phyloP scores from a whole-genome alignment of 2,113 vertebrate species.

The Chlorodrepanis virens region DNA sequence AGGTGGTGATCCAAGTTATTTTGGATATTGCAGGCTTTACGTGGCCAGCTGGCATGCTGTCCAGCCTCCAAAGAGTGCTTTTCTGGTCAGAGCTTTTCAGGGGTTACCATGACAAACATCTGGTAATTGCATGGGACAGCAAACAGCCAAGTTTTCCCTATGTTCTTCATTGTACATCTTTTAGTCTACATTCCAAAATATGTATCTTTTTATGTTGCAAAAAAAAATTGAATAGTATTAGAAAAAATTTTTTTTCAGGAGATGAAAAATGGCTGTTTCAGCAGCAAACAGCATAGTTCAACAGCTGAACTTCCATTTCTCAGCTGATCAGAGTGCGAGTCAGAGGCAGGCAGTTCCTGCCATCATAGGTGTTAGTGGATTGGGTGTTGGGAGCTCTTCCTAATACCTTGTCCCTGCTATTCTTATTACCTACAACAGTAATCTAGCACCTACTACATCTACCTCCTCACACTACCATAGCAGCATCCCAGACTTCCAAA shows the following conservation, averaged over 20 bases:
- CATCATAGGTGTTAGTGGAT: background rate
- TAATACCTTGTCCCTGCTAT: background rate
- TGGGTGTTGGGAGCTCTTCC: background rate
- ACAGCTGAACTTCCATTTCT: background rate
- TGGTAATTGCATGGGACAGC: slow-evolving; percentile 26
- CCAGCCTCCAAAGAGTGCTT: slow-evolving; percentile 3
- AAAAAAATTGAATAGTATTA: background rate
- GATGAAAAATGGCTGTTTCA: background rate
- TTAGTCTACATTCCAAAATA: background rate
- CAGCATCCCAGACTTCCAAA: background rate
- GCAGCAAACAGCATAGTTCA: background rate
- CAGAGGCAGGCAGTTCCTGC: background rate
- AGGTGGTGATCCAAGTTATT: slow-evolving; percentile 18
- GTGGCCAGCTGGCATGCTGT: slow-evolving; percentile 5
- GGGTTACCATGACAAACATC: slow-evolving; percentile 46
- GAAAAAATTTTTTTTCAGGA: background rate
- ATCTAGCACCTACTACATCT: background rate
- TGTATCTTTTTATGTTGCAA: background rate
- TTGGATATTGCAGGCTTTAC: background rate
- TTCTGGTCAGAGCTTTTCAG: slow-evolving; percentile 7
- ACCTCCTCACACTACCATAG: background rate
- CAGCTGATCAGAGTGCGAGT: background rate
- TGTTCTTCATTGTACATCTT: background rate
- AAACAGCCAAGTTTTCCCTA: slow-evolving; percentile 4
- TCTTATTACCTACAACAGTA: background rate